Conservation (phyloP, 2,888 invertebrate species). For the Odontomyia ornata region DNA sequence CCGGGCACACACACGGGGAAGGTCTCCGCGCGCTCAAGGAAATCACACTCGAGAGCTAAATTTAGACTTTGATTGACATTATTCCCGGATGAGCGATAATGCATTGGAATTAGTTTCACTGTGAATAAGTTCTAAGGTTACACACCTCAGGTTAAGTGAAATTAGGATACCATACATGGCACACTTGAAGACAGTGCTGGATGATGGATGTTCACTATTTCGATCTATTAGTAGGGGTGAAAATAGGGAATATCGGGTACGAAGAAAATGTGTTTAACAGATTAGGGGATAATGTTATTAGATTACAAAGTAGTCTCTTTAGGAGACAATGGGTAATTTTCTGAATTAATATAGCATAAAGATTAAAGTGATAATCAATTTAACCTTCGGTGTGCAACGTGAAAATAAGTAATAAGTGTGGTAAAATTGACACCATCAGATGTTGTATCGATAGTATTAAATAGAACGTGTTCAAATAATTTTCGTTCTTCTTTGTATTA, state of each 20-base stretch:
- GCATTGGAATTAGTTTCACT: conserved; percentile 37
- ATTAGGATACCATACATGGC: conserved; percentile 37
- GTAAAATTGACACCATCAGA: too few species aligned
- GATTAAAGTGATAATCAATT: too few species aligned
- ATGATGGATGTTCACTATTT: conserved; percentile 40
- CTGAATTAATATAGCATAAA: too few species aligned
- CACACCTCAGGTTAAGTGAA: conserved; percentile 42
- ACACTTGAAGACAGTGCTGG: conserved; percentile 12
- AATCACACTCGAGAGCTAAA: conserved; percentile 3
- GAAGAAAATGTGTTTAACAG: not conserved
- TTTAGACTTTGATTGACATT: conserved; percentile 41
- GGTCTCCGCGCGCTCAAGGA: not conserved
- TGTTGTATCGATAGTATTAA: too few species aligned
- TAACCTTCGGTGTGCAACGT: too few species aligned
- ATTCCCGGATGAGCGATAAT: conserved; percentile 41
- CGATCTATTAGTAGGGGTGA: conserved; percentile 17
- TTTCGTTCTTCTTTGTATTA: too few species aligned
- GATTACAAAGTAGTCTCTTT: too few species aligned
- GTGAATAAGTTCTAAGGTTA: conserved; percentile 42
- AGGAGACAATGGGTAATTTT: too few species aligned
- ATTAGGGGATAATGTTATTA: too few species aligned
- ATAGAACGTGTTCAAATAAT: too few species aligned
- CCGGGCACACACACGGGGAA: too few species aligned
- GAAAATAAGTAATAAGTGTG: too few species aligned
- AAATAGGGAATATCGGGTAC: not conserved